Conservation (phyloP, 1,140 invertebrate genomes). For the Drosophila bipectinata region DNA sequence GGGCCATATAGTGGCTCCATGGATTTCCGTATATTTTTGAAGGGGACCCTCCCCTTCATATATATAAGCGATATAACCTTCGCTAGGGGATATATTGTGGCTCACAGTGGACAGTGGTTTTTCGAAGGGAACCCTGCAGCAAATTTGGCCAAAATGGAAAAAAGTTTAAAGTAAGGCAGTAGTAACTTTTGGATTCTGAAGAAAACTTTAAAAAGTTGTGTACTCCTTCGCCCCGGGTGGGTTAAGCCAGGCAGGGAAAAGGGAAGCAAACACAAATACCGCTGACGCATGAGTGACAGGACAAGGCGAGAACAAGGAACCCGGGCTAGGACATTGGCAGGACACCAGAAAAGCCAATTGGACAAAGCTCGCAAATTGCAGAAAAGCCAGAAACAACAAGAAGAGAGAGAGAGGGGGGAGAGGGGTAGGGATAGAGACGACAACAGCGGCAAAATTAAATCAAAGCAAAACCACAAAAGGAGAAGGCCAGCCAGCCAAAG, state of each 20-base stretch:
- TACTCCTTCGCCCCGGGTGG: conserved; percentile 25
- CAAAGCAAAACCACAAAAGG: conserved; percentile 72
- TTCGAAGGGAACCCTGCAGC: not conserved
- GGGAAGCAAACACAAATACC: conserved; percentile 38
- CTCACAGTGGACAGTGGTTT: too few species aligned
- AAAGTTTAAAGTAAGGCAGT: too few species aligned
- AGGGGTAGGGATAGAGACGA: conserved; percentile 3
- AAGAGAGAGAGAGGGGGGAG: conserved; percentile 20
- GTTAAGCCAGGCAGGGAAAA: conserved; percentile 25
- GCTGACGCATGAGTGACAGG: conserved; percentile 64
- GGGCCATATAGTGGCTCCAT: too few species aligned
- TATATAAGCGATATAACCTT: too few species aligned
- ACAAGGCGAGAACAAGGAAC: conserved; percentile 32
- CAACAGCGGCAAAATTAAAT: conserved; percentile 67
- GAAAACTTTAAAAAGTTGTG: conserved; percentile 36
- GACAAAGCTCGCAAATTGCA: conserved; percentile 77
- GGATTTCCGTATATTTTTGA: too few species aligned
- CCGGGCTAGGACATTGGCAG: conserved; percentile 15
- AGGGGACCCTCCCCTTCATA: too few species aligned
- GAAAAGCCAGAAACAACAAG: conserved; percentile 11
- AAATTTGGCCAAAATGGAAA: not conserved
- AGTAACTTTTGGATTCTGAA: not conserved
- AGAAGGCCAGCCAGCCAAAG: conserved; percentile 18
- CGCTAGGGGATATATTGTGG: too few species aligned
- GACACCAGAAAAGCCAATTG: conserved; percentile 65